Evolutionary conservation across 2,797 vertebrate genomes (phyloP).

Genomic region (Peromyscus eremicus): DNA sequence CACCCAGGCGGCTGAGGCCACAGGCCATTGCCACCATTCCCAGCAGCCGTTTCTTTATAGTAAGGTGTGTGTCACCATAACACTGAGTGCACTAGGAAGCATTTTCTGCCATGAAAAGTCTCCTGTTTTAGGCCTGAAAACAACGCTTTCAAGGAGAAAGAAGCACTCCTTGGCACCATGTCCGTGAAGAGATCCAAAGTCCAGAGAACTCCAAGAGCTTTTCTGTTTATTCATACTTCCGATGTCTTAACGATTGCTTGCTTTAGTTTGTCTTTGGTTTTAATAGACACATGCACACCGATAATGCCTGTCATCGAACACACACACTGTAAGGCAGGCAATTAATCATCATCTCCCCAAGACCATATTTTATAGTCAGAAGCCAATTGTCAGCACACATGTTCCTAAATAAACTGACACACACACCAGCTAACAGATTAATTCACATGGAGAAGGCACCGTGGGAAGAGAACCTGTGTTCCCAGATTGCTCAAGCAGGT

Average conservation of each 20-base stretch:
- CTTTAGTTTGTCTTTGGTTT: constrained; percentile 51
- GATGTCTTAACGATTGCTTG: constrained; percentile 37
- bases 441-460: constrained; percentile 41
- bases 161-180: not conserved
- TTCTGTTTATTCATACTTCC: constrained; percentile 52
- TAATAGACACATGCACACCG: not conserved
- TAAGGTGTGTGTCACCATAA: not conserved
- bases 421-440: constrained; percentile 74
- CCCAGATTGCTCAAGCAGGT: constrained; percentile 79
- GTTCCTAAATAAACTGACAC: constrained; percentile 72
- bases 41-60: not conserved
- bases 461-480: constrained; percentile 77
- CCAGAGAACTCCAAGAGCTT: not conserved
- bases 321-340: constrained; percentile 56
- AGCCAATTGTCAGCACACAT: constrained; percentile 78
- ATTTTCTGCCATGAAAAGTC: not conserved
- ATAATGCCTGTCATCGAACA: constrained; percentile 54
- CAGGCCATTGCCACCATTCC: not conserved
- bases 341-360: constrained; percentile 78
- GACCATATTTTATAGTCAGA: constrained; percentile 75
- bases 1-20: not conserved
- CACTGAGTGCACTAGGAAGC: not conserved
- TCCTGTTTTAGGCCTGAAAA: constrained; percentile 38
- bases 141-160: not conserved
- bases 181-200: not conserved